phyloP scores from a whole-genome alignment of 2,797 vertebrate species.

The Rhabdomys pumilio region DNA sequence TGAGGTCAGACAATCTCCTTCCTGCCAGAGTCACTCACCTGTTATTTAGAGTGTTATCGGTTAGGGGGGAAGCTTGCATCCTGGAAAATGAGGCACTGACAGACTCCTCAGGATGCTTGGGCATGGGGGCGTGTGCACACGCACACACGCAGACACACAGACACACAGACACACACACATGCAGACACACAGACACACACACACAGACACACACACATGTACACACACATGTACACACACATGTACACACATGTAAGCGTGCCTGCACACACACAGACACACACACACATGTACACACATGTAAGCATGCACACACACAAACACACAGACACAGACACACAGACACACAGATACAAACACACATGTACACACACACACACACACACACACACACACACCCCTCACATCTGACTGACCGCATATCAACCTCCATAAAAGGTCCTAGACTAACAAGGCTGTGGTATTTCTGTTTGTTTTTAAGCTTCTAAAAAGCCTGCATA shows the following conservation, averaged over 20 bases:
- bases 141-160: too few relatives aligned
- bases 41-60: conserved; percentile 99
- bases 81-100: conserved; percentile 90
- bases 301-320: not conserved
- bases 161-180: not conserved
- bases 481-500: conserved; percentile 7
- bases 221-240: too few relatives aligned
- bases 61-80: conserved; percentile 91
- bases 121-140: fast-evolving
- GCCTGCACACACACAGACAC: not conserved
- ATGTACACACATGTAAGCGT: not conserved
- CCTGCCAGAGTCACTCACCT: conserved; percentile 99
- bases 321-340: not conserved
- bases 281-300: not conserved
- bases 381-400: not conserved
- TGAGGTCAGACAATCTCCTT: conserved; percentile 99
- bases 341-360: not conserved
- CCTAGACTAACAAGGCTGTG: conserved; percentile 91
- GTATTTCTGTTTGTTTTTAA: conserved; percentile 73
- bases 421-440: conserved; percentile 92
- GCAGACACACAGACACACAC: not conserved
- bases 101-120: conserved; percentile 83
- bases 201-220: not conserved
- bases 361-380: not conserved
- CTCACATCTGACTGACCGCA: conserved; percentile 88